Percentiles rank a stretch among this genome's conserved stretches.
phyloP scores from a whole-genome alignment of 2,888 invertebrate species.

The Spatulosminthurus flaviceps region DNA sequence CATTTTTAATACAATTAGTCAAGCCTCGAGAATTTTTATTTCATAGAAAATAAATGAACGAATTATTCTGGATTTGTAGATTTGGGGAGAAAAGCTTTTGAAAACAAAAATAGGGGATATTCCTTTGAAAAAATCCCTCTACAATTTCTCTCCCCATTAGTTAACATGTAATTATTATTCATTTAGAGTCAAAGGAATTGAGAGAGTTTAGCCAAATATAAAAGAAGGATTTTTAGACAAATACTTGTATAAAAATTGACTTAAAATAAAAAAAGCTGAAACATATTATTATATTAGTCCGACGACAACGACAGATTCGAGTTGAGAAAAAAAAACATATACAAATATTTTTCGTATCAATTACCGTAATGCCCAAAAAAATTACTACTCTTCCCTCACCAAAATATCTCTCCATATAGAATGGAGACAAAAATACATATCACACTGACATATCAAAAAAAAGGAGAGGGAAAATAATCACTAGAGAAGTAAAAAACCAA shows the following conservation, averaged over 20 bases:
- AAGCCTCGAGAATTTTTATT: no score
- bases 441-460: neutral
- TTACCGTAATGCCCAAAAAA: neutral
- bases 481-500: neutral
- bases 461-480: neutral
- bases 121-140: no score
- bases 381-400: neutral
- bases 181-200: neutral
- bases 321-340: constrained; percentile 19
- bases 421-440: neutral
- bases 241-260: neutral
- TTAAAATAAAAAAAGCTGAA: no score
- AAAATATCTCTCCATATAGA: no score
- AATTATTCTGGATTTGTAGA: no score
- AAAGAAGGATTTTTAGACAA: neutral
- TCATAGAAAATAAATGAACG: no score
- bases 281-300: no score
- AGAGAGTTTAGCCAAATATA: neutral
- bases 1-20: no score
- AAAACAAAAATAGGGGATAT: no score
- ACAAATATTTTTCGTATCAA: neutral
- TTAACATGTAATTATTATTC: no score
- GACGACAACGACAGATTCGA: constrained; percentile 29
- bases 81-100: no score
- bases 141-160: no score